These are phyloP conservation scores for Hafferia zeledoni DNA, from an alignment of 2,797 vertebrate species.

Conservation along the genomic window DNA sequence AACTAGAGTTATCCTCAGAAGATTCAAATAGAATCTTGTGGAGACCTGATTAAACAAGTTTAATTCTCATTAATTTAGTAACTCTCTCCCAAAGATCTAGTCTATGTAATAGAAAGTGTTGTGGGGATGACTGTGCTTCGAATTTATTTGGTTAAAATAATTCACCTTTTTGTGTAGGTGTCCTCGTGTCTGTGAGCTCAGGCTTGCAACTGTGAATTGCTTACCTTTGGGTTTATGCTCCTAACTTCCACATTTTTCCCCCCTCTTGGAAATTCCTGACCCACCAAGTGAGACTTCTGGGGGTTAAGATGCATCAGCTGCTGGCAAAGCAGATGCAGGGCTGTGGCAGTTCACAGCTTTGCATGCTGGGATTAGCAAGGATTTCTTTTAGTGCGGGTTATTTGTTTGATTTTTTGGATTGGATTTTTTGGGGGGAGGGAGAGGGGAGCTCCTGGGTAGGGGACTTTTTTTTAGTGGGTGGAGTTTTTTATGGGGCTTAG, in stretches of 20 bases:
- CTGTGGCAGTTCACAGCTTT: neutral
- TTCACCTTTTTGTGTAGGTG: neutral
- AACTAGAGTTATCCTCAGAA: neutral
- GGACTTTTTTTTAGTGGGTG: neutral
- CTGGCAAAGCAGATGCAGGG: neutral
- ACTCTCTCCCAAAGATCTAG: neutral
- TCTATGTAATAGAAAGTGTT: neutral
- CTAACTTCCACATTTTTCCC: neutral
- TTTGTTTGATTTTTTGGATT: neutral
- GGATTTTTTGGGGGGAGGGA: rapidly evolving
- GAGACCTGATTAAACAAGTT: conserved; percentile 13
- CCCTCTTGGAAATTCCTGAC: neutral
- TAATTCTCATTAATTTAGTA: neutral
- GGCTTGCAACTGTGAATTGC: neutral
- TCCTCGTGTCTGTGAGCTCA: neutral
- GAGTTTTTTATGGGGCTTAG: neutral
- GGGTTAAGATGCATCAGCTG: neutral
- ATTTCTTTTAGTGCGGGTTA: neutral
- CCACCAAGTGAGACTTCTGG: neutral
- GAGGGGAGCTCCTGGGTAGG: rapidly evolving
- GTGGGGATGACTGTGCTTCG: neutral
- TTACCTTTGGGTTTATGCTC: neutral
- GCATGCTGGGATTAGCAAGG: neutral
- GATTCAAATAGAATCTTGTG: neutral
- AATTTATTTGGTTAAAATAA: neutral